Conservation (phyloP, 2,888 invertebrate species). For the Orchesellides sinensis region DNA sequence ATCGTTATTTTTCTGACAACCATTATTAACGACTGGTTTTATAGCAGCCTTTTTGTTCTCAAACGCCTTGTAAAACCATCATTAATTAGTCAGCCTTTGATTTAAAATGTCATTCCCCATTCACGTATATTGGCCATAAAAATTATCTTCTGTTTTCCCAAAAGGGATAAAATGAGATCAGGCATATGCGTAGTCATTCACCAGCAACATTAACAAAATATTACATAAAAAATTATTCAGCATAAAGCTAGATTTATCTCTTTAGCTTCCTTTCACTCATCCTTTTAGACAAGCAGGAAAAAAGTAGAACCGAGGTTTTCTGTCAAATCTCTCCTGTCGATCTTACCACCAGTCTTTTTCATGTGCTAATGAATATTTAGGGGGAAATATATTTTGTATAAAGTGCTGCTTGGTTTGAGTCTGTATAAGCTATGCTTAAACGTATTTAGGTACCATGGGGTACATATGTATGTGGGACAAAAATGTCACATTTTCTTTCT, state of each 20-base stretch:
- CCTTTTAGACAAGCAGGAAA: conserved; percentile 10
- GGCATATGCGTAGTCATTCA: conserved; percentile 30
- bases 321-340: conserved; percentile 38
- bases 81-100: too few relatives aligned
- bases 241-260: conserved; percentile 50
- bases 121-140: too few relatives aligned
- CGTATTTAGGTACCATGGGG: background rate
- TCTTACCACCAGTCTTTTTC: conserved; percentile 23
- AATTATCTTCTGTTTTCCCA: too few relatives aligned
- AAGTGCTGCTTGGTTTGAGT: background rate
- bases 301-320: background rate
- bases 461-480: conserved; percentile 31
- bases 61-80: too few relatives aligned
- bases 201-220: conserved; percentile 2
- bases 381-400: conserved; percentile 1
- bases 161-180: too few relatives aligned
- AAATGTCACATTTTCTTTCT: conserved; percentile 44
- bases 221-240: conserved; percentile 31
- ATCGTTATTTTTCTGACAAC: too few relatives aligned
- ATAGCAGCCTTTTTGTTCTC: too few relatives aligned
- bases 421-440: background rate
- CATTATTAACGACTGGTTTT: too few relatives aligned
- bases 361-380: conserved; percentile 34
- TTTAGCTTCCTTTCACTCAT: conserved; percentile 43
- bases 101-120: too few relatives aligned